Conservation (phyloP, 2,113 vertebrate species). For the Oncorhynchus kisutch region DNA sequence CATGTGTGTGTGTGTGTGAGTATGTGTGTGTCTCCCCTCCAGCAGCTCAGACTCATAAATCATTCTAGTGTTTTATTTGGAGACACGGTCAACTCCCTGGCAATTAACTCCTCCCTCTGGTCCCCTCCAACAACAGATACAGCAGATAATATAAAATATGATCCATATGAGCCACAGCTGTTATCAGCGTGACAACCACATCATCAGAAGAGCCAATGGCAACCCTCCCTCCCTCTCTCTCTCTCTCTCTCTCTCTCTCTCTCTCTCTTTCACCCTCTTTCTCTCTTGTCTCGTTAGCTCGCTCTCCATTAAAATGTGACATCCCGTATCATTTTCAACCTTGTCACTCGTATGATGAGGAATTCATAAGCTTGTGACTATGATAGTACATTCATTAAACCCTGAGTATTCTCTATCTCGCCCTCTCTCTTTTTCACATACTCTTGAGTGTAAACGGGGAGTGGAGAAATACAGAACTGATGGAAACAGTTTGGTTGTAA, state of each 20-base stretch:
- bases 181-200: conserved; percentile 49
- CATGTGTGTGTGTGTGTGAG: background rate
- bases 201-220: conserved; percentile 50
- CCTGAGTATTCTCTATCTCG: conserved; percentile 55
- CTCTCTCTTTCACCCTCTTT: conserved; percentile 2
- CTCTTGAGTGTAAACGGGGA: conserved; percentile 49
- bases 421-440: background rate
- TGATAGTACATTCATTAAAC: conserved; percentile 47
- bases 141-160: conserved; percentile 26
- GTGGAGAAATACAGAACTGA: conserved; percentile 51
- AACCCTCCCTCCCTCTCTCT: conserved; percentile 25
- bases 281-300: background rate
- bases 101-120: conserved; percentile 11
- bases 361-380: conserved; percentile 65
- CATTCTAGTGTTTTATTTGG: conserved; percentile 62
- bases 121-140: conserved; percentile 34
- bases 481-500: conserved; percentile 57
- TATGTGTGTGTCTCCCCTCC: background rate
- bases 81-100: conserved; percentile 51
- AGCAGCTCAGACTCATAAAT: conserved; percentile 60
- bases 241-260: conserved; percentile 15
- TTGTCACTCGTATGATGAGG: conserved; percentile 67
- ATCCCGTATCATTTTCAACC: conserved; percentile 40
- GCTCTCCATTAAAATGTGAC: conserved; percentile 46
- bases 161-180: conserved; percentile 43